phyloP scores from a whole-genome alignment of 23 tunicate genomes.

The Styela plicata region DNA sequence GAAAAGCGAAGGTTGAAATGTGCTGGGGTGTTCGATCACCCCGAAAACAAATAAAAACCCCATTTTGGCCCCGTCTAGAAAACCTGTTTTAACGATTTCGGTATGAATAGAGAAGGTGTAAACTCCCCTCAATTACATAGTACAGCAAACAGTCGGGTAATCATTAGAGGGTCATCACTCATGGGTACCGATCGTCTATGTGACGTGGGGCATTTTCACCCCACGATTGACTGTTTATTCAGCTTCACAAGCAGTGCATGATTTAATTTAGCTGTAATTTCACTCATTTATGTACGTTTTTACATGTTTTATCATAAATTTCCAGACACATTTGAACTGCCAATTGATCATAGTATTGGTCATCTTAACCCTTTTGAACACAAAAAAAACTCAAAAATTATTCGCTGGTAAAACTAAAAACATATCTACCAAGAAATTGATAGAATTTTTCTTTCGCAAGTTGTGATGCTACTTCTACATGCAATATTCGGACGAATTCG shows the following conservation, averaged over 20 bases:
- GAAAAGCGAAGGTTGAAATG: not conserved
- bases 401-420: too few species aligned
- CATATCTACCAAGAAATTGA: too few species aligned
- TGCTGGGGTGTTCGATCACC: not conserved
- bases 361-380: too few species aligned
- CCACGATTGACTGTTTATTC: slow-evolving; percentile 11
- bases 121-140: slow-evolving; percentile 36
- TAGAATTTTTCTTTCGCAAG: too few species aligned
- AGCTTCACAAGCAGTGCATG: slow-evolving; percentile 13
- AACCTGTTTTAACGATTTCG: not conserved
- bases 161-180: slow-evolving; percentile 34
- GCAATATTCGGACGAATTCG: too few species aligned
- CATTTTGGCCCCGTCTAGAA: not conserved
- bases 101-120: slow-evolving; percentile 24
- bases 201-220: slow-evolving; percentile 25
- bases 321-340: not conserved
- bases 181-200: slow-evolving; percentile 12
- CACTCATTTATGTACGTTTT: not conserved
- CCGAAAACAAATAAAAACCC: not conserved
- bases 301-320: slow-evolving; percentile 1
- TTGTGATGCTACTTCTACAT: too few species aligned
- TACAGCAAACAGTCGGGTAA: slow-evolving; percentile 33
- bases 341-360: too few species aligned
- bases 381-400: too few species aligned
- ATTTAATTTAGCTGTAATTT: not conserved